Evolutionary conservation across 1,140 invertebrate genomes (phyloP).

Genomic region (Gryllus bimaculatus): DNA sequence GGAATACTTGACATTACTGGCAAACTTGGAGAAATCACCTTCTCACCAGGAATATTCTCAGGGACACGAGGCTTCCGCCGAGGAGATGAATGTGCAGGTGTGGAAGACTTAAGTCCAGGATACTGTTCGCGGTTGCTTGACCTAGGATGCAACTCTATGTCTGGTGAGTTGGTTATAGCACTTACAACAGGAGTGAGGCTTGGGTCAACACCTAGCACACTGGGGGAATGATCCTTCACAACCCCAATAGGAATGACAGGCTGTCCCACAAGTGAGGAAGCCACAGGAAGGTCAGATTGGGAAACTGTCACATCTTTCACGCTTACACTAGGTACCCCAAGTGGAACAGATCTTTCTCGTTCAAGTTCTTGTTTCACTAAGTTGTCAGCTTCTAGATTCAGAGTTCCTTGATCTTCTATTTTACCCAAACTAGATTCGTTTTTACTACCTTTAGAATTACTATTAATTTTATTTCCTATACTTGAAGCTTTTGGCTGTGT

Average conservation of each 20-base stretch:
- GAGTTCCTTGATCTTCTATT: constrained; percentile 2
- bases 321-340: neutral
- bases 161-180: constrained; percentile 12
- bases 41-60: neutral
- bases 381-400: neutral
- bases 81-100: constrained; percentile 10
- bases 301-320: neutral
- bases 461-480: constrained; percentile 15
- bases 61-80: neutral
- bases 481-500: constrained; percentile 6
- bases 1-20: neutral
- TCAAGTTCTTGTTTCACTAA: neutral
- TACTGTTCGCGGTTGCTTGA: constrained; percentile 5
- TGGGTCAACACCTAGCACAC: neutral
- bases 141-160: neutral
- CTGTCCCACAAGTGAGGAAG: neutral
- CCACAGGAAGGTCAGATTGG: neutral
- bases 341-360: neutral
- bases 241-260: neutral
- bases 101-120: constrained; percentile 12
- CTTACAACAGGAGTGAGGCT: constrained; percentile 11
- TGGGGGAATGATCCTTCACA: neutral
- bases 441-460: constrained; percentile 12
- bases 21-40: neutral
- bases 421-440: constrained; percentile 8